Evolutionary conservation across 2,113 vertebrate species (phyloP).

Genomic region (Vireo altiloquus): DNA sequence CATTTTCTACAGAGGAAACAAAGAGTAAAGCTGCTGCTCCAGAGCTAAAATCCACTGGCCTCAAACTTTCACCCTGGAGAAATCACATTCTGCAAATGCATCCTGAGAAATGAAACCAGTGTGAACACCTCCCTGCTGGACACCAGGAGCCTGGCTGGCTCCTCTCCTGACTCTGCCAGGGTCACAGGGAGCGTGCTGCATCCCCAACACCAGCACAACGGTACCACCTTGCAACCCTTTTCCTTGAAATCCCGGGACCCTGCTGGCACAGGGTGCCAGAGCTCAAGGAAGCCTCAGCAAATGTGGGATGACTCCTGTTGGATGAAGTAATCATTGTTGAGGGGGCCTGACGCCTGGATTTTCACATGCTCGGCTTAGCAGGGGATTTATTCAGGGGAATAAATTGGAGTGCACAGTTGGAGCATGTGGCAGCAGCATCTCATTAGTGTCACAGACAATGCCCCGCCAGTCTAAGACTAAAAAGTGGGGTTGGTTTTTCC

Average conservation of each 20-base stretch:
- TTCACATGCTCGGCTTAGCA: constrained; percentile 6
- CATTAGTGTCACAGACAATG: constrained; percentile 40
- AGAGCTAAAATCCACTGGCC: background rate
- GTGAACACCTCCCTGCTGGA: background rate
- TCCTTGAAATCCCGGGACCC: background rate
- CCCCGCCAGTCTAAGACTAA: background rate
- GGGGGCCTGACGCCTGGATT: background rate
- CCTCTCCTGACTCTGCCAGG: background rate
- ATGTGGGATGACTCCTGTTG: background rate
- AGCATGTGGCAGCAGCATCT: constrained; percentile 36
- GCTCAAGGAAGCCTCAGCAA: background rate
- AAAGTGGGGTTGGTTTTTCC: background rate
- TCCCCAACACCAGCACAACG: background rate
- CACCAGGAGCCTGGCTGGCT: background rate
- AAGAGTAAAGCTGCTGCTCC: background rate
- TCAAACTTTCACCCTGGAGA: background rate
- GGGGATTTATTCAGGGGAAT: constrained; percentile 39
- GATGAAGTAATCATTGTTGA: background rate
- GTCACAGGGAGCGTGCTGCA: background rate
- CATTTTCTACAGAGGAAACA: background rate
- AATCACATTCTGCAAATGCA: background rate
- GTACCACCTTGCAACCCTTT: background rate
- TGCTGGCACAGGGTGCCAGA: background rate
- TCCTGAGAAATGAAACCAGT: background rate
- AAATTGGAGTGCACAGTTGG: too few relatives aligned